phyloP scores from a whole-genome alignment of 1,140 invertebrate genomes.

The Brachionus angularis region DNA sequence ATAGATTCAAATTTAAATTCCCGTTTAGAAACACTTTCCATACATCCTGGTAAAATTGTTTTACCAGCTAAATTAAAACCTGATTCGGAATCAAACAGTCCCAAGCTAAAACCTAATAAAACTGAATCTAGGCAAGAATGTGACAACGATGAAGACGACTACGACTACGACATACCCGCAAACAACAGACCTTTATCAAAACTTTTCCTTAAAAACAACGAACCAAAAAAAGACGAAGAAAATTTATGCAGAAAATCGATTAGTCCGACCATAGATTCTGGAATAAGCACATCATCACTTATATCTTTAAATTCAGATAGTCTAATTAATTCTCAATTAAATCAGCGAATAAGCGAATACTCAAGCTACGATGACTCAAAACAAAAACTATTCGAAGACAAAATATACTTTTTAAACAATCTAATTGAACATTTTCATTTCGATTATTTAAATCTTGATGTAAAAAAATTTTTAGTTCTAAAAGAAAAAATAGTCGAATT shows the following conservation, averaged over 20 bases:
- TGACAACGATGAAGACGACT: constrained; percentile 4
- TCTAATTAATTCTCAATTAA: background rate
- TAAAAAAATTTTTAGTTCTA: too few relatives aligned
- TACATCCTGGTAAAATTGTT: background rate
- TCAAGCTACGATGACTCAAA: constrained; percentile 6
- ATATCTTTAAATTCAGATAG: background rate
- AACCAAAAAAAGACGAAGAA: constrained; percentile 10
- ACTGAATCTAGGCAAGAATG: too few relatives aligned
- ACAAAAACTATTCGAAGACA: background rate
- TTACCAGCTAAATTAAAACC: constrained; percentile 8
- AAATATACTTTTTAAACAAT: too few relatives aligned
- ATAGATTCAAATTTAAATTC: background rate
- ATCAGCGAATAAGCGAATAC: constrained; percentile 16
- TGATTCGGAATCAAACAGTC: too few relatives aligned
- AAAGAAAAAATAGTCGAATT: background rate
- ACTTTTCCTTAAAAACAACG: background rate
- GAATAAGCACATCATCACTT: constrained; percentile 38
- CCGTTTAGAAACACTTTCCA: too few relatives aligned
- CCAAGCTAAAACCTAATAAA: too few relatives aligned
- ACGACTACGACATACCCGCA: constrained; percentile 32
- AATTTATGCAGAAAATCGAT: constrained; percentile 30
- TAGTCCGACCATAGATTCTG: constrained; percentile 40
- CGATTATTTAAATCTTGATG: too few relatives aligned
- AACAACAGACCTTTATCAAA: constrained; percentile 1
- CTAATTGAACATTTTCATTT: too few relatives aligned